Evolutionary conservation across 2,888 invertebrate species (phyloP).

Genomic region (Argyresthia albistria): DNA sequence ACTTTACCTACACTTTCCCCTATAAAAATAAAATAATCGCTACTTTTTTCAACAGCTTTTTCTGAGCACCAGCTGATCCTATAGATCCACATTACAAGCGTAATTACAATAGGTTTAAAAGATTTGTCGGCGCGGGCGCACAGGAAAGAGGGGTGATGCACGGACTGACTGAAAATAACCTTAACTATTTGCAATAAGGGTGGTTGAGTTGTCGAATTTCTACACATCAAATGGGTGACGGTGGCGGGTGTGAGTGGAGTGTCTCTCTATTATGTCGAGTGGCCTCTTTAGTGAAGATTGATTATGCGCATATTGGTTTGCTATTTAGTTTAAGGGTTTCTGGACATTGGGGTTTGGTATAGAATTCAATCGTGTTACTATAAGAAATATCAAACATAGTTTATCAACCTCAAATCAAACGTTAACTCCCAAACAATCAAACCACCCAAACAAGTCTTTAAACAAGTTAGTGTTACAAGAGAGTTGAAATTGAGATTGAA

Average conservation of each 20-base stretch:
- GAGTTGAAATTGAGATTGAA: too few species aligned
- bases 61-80: conserved; percentile 42
- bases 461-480: too few species aligned
- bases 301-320: conserved; percentile 56
- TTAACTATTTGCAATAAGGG: too few species aligned
- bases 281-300: conserved; percentile 39
- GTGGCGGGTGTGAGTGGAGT: conserved; percentile 31
- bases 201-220: neutral
- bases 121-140: conserved; percentile 21
- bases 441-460: too few species aligned
- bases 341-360: neutral
- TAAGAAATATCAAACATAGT: too few species aligned
- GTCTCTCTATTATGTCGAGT: conserved; percentile 59
- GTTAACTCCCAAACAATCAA: too few species aligned
- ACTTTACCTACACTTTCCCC: too few species aligned
- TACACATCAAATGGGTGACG: too few species aligned
- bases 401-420: too few species aligned
- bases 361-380: too few species aligned
- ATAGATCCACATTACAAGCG: conserved; percentile 17
- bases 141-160: neutral
- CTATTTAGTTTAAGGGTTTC: conserved; percentile 20
- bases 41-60: conserved; percentile 15
- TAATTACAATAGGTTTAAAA: conserved; percentile 50
- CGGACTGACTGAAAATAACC: neutral
- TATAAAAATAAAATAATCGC: neutral